These are phyloP conservation scores for Cheumatopsyche charites DNA, from an alignment of 1,140 invertebrate species.

Conservation along the genomic window DNA sequence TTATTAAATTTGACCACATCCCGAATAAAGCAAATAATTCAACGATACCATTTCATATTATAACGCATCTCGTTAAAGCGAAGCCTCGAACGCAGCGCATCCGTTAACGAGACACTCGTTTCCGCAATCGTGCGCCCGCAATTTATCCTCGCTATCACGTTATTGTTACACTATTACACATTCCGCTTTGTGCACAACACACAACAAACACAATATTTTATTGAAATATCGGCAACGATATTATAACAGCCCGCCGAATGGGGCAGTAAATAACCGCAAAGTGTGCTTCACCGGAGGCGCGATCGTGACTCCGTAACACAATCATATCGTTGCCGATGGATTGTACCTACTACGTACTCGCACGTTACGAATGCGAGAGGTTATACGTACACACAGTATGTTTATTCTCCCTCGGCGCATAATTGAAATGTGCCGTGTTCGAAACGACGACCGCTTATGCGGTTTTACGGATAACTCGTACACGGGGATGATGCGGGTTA, in stretches of 20 bases:
- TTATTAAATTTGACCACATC: no score
- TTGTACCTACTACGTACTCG: no score
- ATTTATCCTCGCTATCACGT: slow-evolving; percentile 33
- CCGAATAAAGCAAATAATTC: no score
- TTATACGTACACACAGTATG: slow-evolving; percentile 1
- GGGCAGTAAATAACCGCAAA: slow-evolving; percentile 46
- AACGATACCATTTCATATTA: no score
- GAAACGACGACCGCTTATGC: not conserved
- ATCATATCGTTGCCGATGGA: slow-evolving; percentile 36
- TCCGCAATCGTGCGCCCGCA: slow-evolving; percentile 41
- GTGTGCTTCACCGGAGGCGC: slow-evolving; percentile 20
- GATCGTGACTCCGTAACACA: slow-evolving; percentile 10
- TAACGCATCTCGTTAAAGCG: slow-evolving; percentile 1
- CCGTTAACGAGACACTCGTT: slow-evolving; percentile 13
- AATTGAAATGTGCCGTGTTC: slow-evolving; percentile 17
- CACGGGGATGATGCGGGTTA: no score
- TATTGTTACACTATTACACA: slow-evolving; percentile 33
- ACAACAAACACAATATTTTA: slow-evolving; percentile 37
- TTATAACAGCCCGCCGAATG: slow-evolving; percentile 8
- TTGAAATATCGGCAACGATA: slow-evolving; percentile 36
- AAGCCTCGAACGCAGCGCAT: slow-evolving; percentile 1
- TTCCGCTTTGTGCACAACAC: no score
- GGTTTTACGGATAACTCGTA: not conserved
- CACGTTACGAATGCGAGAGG: no score
- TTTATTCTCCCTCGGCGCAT: slow-evolving; percentile 7